Base-by-base conservation (phyloP, 64 coral and sea anemone species). In the Anthopleura sola region DNA sequence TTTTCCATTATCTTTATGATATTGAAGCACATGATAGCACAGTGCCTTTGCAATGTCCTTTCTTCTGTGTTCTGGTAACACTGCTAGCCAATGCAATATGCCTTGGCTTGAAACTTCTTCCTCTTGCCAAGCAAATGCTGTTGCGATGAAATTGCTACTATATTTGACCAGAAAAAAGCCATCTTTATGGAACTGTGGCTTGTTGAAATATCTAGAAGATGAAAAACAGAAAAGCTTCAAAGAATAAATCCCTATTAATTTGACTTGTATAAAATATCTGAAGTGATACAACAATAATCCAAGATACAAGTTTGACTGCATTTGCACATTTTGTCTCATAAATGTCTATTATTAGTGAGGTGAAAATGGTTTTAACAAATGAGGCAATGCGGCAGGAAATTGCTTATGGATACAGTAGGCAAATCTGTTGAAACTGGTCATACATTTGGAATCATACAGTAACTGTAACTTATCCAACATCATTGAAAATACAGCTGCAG, bases 131-230 rank as follows among this genome's bases (percentile, higher is more conserved):
- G 88, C 64, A 85, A 90, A 90, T 31, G 49, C 81, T 34, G 88
- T 90, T 34, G 81, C 88, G 19, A 90, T 33, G 36, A 75, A 90
- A 26, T 37, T 75, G 19, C 84, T 44, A 8, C 68, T 21, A n/a
- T 90, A 60, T 78, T 75, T 85, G 33, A 90, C 55, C 19, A 90
- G 75, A 78, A 84, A 90, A 50, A 90, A 90, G 68, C 88, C 88
- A 85, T 85, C 88, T 84, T 78, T 83, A 18, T 44, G 84, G 37
- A 90, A 84, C 49, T 82, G 64, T n/a, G 66, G 75, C 68, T 39
- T 47, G 78, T 31, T 46, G 26, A 75, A 51, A 85, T 85, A 84
- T 71, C 88, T 90, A 16, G 19, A 80, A 31, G 32, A 44, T 44
- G 13, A 38, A 29, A 55, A 37, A 36, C 33, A 60, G 9, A 46